These are phyloP conservation scores for Caloenas nicobarica DNA, from an alignment of 2,113 vertebrate species.

Conservation along the genomic window DNA sequence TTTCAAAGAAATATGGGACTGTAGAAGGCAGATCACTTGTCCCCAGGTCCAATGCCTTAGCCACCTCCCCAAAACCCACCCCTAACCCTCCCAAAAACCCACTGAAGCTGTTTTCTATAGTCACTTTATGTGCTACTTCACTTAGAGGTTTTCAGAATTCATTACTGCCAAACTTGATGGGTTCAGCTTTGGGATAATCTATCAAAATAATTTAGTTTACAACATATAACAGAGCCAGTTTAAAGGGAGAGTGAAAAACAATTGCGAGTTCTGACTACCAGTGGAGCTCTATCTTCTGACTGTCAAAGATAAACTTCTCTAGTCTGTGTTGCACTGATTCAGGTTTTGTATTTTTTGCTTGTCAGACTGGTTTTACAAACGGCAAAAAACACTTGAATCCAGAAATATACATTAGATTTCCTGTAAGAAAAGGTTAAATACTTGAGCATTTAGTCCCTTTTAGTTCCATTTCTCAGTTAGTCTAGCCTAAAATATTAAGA, in stretches of 20 bases:
- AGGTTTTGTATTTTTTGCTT: not conserved
- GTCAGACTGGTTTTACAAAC: not conserved
- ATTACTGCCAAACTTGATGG: not conserved
- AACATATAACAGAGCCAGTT: not conserved
- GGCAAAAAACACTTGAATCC: not conserved
- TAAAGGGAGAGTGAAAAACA: not conserved
- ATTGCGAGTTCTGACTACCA: not conserved
- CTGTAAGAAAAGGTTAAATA: not conserved
- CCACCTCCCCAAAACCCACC: not conserved
- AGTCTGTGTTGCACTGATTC: not conserved
- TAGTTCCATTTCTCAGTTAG: not conserved
- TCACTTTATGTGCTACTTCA: not conserved
- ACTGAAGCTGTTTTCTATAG: not conserved
- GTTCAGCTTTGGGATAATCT: not conserved
- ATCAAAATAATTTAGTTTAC: not conserved
- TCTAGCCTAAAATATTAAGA: not conserved
- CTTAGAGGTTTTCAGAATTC: not conserved
- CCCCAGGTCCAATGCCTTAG: not conserved
- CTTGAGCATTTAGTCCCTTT: not conserved
- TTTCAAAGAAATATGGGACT: not conserved
- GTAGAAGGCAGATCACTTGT: not conserved
- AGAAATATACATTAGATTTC: not conserved
- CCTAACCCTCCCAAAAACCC: not conserved
- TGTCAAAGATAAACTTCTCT: not conserved
- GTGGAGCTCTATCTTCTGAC: not conserved